These are phyloP conservation scores for Amorpha juglandis DNA, from an alignment of 2,888 invertebrate genomes.

Conservation along the genomic window DNA sequence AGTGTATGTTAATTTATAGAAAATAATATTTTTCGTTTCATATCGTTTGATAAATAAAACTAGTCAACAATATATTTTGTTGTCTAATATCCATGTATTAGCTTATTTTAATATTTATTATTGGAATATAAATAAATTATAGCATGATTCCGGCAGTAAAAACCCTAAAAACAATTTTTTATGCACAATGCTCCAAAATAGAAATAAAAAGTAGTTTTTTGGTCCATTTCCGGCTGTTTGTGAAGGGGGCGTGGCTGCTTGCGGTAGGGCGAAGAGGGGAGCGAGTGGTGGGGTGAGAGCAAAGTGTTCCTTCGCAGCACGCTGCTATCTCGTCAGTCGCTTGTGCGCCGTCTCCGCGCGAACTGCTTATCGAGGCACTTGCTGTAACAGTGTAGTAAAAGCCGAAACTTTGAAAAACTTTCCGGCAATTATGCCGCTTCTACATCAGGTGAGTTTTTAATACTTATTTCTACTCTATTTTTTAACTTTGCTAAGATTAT, in stretches of 20 bases:
- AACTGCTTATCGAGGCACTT: constrained; percentile 36
- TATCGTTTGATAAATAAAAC: too few relatives aligned
- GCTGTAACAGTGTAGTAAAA: not conserved
- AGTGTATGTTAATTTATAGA: too few relatives aligned
- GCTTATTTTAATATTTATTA: not conserved
- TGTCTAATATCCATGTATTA: not conserved
- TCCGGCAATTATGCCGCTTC: constrained; percentile 72
- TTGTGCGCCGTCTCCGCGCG: constrained; percentile 62
- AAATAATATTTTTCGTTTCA: too few relatives aligned
- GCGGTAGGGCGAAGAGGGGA: constrained; percentile 42
- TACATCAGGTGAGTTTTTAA: constrained; percentile 65
- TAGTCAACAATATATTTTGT: not conserved
- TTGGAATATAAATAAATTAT: not conserved
- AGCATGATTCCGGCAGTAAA: not conserved
- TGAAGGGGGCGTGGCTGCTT: constrained; percentile 45
- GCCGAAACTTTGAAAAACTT: constrained; percentile 52
- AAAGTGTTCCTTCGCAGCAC: constrained; percentile 64
- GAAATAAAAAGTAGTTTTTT: constrained; percentile 10
- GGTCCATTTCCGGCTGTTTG: constrained; percentile 12
- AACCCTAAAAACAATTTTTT: not conserved
- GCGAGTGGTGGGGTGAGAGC: constrained; percentile 51
- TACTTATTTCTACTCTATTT: not conserved
- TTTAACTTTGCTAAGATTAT: not conserved
- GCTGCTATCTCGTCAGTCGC: constrained; percentile 56
- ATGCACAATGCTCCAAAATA: not conserved